Conservation (phyloP, 2,113 vertebrate genomes). For the Anolis carolinensis region DNA sequence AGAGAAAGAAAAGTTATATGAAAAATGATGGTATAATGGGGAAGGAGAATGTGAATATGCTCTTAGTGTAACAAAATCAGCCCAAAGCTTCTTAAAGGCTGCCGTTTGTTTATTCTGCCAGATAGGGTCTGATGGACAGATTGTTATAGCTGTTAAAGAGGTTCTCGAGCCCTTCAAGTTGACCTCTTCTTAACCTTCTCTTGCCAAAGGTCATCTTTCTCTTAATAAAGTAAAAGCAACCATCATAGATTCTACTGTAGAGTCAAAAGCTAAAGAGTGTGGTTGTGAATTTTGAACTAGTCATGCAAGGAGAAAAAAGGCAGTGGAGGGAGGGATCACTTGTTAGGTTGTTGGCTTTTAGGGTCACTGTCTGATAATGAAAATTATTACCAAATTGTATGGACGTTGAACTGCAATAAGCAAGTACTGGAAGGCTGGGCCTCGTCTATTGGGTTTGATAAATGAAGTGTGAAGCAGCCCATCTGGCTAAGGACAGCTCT, state of each 20-base stretch:
- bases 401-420: constrained; percentile 93
- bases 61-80: constrained; percentile 79
- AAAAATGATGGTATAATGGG: neutral
- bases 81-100: constrained; percentile 73
- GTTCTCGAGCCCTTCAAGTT: constrained; percentile 75
- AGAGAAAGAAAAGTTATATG: neutral
- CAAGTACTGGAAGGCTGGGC: constrained; percentile 81
- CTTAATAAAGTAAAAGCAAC: constrained; percentile 73
- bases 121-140: constrained; percentile 78
- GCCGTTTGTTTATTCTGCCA: constrained; percentile 76
- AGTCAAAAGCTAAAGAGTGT: constrained; percentile 80
- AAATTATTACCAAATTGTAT: constrained; percentile 99
- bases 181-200: constrained; percentile 82
- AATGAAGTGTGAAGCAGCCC: constrained; percentile 99
- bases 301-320: constrained; percentile 67
- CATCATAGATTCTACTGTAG: constrained; percentile 77
- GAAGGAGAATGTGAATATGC: constrained; percentile 61
- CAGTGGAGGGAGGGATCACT: no score
- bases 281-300: constrained; percentile 87
- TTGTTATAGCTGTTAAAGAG: constrained; percentile 82
- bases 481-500: constrained; percentile 88
- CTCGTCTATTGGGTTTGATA: constrained; percentile 92
- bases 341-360: constrained; percentile 73
- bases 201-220: constrained; percentile 77
- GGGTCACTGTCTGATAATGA: constrained; percentile 98